Conservation (phyloP, 2,888 invertebrate species). For the Leptogaster cylindrica region DNA sequence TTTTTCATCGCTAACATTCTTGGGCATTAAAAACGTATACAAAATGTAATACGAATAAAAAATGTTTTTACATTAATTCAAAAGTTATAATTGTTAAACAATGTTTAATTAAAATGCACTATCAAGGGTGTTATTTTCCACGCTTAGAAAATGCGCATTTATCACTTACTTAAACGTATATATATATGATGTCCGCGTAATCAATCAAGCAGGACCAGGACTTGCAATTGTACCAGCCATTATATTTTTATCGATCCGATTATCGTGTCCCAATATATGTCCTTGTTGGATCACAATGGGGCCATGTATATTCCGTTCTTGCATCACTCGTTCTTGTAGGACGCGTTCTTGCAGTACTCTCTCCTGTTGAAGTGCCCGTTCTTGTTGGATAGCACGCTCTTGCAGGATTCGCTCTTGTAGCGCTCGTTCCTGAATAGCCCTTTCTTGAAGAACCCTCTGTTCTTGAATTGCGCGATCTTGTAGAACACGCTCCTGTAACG, state of each 20-base stretch:
- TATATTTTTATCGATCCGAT: slow-evolving; percentile 50
- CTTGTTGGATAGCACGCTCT: slow-evolving; percentile 43
- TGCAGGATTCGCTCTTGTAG: slow-evolving; percentile 48
- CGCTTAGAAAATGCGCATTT: no score
- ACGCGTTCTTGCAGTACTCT: slow-evolving; percentile 45
- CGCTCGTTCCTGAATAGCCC: slow-evolving; percentile 48
- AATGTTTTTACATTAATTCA: no score
- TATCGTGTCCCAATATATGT: slow-evolving; percentile 49
- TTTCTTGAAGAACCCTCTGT: slow-evolving; percentile 48
- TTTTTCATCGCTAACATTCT: no score
- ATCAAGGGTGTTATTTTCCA: no score
- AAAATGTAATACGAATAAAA: no score
- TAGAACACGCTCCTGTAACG: slow-evolving; percentile 48
- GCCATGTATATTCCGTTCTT: slow-evolving; percentile 49
- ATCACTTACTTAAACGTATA: no score
- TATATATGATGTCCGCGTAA: no score
- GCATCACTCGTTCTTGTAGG: slow-evolving; percentile 46
- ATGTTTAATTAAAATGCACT: no score
- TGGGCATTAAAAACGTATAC: no score
- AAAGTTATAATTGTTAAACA: no score
- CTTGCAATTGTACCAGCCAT: slow-evolving; percentile 48
- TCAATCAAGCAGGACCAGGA: slow-evolving; percentile 48
- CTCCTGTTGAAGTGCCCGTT: slow-evolving; percentile 41
- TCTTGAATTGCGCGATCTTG: slow-evolving; percentile 49
- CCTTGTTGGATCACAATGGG: slow-evolving; percentile 49